Evolutionary conservation across 2,888 invertebrate species (phyloP).

Genomic region (Brachylomia viminalis): DNA sequence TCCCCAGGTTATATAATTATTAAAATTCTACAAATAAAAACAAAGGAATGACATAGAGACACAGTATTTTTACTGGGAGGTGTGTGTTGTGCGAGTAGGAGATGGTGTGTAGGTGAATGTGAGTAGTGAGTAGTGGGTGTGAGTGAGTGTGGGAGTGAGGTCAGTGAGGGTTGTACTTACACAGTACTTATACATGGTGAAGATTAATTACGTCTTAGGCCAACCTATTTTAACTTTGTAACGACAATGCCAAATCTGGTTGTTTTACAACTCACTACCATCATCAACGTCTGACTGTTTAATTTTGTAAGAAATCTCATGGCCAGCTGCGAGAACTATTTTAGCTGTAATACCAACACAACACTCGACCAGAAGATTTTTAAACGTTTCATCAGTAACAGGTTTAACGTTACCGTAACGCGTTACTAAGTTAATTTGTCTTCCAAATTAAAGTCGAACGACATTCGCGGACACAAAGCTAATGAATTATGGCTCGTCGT

Average conservation of each 20-base stretch:
- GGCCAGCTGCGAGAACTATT: neutral
- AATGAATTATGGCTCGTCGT: conserved; percentile 83
- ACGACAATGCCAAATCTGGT: neutral
- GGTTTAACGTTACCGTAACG: conserved; percentile 27
- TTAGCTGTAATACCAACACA: neutral
- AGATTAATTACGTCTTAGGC: neutral
- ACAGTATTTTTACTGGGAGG: too few relatives aligned
- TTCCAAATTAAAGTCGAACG: conserved; percentile 65
- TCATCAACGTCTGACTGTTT: neutral
- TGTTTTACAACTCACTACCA: neutral
- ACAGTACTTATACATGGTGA: too few relatives aligned
- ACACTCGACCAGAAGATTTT: neutral
- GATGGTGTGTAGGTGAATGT: too few relatives aligned
- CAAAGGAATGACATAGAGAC: too few relatives aligned
- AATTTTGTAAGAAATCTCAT: too few relatives aligned
- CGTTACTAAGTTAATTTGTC: conserved; percentile 70
- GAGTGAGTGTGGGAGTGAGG: too few relatives aligned
- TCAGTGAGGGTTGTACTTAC: too few relatives aligned
- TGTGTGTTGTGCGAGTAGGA: too few relatives aligned
- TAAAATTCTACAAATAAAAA: too few relatives aligned
- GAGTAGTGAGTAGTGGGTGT: too few relatives aligned
- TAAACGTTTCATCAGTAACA: neutral
- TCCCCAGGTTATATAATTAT: too few relatives aligned
- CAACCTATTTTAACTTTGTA: neutral
- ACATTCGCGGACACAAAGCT: conserved; percentile 73